phyloP scores from a whole-genome alignment of 2,113 vertebrate genomes.

The Maylandia zebra region DNA sequence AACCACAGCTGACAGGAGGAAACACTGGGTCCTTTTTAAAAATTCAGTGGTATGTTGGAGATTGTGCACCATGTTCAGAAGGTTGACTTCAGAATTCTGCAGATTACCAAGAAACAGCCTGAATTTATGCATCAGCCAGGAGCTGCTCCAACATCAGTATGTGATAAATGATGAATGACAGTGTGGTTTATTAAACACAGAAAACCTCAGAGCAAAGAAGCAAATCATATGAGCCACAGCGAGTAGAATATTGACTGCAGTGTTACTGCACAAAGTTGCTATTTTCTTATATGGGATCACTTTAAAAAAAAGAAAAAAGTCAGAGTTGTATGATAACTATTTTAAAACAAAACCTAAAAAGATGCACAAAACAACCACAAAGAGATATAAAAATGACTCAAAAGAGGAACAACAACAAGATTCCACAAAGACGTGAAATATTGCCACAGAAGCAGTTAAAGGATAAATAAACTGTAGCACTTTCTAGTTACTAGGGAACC shows the following conservation, averaged over 20 bases:
- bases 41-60: background rate
- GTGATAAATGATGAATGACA: constrained; percentile 15
- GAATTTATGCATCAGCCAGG: background rate
- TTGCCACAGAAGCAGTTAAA: background rate
- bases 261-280: background rate
- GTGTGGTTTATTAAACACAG: background rate
- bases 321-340: background rate
- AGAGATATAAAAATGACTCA: background rate
- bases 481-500: background rate
- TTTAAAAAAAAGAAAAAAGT: background rate
- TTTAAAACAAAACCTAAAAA: background rate
- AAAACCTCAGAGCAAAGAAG: background rate
- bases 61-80: background rate
- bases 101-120: background rate
- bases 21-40: background rate
- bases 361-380: background rate
- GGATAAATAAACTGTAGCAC: background rate
- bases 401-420: background rate
- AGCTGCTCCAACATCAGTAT: background rate
- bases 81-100: background rate
- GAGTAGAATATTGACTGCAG: background rate
- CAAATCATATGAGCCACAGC: background rate
- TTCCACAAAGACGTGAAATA: background rate
- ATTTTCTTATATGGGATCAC: background rate
- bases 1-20: background rate